A percentile compares a stretch with the other conserved stretches of the same genome.
phyloP scores from a whole-genome alignment of 2,113 vertebrate genomes.

The Sylvicapra grimmia region DNA sequence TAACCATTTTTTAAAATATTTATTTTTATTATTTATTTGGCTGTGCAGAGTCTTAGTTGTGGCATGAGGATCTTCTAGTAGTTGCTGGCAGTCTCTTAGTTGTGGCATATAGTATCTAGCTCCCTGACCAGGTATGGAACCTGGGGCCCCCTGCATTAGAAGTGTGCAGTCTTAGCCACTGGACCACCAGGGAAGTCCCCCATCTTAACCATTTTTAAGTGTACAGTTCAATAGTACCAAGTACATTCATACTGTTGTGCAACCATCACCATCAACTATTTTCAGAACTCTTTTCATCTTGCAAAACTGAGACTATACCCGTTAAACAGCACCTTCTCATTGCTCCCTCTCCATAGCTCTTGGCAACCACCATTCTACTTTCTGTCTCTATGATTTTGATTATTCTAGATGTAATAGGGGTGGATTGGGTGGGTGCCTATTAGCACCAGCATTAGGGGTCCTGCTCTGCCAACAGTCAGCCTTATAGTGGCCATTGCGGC shows the following conservation, averaged over 20 bases:
- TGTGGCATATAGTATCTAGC: not conserved
- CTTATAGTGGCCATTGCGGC: rapidly evolving
- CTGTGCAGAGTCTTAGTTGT: not conserved
- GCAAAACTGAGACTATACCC: not conserved
- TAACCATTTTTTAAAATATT: not conserved
- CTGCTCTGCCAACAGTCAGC: not conserved
- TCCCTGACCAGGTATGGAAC: not conserved
- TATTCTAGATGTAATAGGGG: not conserved
- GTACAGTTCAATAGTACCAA: not conserved
- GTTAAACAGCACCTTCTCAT: not conserved
- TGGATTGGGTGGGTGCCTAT: not conserved
- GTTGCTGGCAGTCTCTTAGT: not conserved
- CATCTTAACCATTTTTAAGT: not conserved
- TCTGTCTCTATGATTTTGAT: not conserved
- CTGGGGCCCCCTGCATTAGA: not conserved
- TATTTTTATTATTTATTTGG: not conserved
- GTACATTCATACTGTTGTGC: not conserved
- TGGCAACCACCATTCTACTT: not conserved
- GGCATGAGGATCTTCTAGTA: not conserved
- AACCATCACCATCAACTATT: not conserved
- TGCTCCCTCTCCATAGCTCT: not conserved
- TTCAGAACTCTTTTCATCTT: not conserved
- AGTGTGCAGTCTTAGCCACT: not conserved
- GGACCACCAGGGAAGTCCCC: not conserved
- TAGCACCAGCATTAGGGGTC: not conserved